These are phyloP conservation scores for Ctenodactylus gundi DNA, from an alignment of 2,113 vertebrate genomes.

Conservation along the genomic window DNA sequence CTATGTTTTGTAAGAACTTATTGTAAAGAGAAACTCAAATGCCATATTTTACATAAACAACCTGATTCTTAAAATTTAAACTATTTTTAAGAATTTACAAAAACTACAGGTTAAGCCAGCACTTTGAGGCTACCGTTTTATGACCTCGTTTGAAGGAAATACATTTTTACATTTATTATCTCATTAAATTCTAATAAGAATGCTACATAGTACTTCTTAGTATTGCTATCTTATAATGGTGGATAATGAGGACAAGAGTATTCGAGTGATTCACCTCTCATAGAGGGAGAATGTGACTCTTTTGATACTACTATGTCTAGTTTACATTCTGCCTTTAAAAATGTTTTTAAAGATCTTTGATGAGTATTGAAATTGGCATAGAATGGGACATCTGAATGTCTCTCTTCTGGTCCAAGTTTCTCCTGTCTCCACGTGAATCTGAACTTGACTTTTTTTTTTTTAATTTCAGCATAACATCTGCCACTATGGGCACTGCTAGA, in stretches of 20 bases:
- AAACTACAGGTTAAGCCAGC: neutral
- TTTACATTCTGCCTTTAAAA: neutral
- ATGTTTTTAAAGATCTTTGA: neutral
- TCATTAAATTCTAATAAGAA: neutral
- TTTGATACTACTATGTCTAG: neutral
- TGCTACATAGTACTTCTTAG: neutral
- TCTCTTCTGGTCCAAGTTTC: neutral
- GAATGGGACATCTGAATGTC: neutral
- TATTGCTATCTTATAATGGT: conserved; percentile 5
- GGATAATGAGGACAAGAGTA: neutral
- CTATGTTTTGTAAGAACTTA: neutral
- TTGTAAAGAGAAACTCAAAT: neutral
- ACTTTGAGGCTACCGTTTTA: neutral
- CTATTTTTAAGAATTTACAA: neutral
- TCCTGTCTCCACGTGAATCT: neutral
- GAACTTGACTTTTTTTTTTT: neutral
- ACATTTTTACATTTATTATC: neutral
- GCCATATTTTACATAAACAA: neutral
- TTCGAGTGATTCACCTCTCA: neutral
- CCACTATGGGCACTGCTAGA: neutral
- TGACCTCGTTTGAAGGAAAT: neutral
- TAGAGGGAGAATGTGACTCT: neutral
- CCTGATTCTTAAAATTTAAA: neutral
- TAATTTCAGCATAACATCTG: neutral
- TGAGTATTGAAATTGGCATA: neutral